phyloP scores from a whole-genome alignment of 1,140 invertebrate species.

The Mesaphorura yosii region DNA sequence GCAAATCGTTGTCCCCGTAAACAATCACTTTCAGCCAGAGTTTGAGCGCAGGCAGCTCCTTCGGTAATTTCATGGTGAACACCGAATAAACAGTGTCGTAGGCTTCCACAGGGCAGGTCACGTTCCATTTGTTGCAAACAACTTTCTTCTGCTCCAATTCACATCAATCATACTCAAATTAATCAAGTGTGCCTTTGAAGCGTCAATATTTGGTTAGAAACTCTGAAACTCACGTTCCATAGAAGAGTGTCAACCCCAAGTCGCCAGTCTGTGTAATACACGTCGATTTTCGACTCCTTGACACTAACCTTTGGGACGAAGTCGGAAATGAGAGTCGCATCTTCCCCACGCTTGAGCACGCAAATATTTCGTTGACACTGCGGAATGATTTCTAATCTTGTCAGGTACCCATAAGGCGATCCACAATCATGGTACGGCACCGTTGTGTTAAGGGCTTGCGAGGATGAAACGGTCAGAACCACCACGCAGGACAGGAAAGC shows the following conservation, averaged over 20 bases:
- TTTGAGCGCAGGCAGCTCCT: background rate
- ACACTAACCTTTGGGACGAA: slow-evolving; percentile 1
- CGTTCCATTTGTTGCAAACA: background rate
- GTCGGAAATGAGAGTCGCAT: background rate
- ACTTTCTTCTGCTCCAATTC: background rate
- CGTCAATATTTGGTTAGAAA: background rate
- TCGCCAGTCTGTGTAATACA: slow-evolving; percentile 1
- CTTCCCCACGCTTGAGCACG: background rate
- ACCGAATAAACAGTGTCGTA: background rate
- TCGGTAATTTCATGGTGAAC: background rate
- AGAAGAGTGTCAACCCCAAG: background rate
- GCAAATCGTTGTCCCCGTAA: background rate
- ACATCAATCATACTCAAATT: background rate
- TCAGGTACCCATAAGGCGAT: background rate
- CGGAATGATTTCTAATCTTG: slow-evolving; percentile 5
- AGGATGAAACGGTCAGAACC: background rate
- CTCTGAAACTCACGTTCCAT: background rate
- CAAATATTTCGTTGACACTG: background rate
- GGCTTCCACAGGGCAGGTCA: background rate
- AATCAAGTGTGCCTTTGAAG: background rate
- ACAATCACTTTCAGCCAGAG: background rate
- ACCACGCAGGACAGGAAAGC: background rate
- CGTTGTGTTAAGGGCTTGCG: background rate
- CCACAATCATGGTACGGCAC: slow-evolving; percentile 4
- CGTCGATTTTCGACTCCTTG: background rate